Evolutionary conservation across 2,797 vertebrate species (phyloP).

Genomic region (Botia kubotai): DNA sequence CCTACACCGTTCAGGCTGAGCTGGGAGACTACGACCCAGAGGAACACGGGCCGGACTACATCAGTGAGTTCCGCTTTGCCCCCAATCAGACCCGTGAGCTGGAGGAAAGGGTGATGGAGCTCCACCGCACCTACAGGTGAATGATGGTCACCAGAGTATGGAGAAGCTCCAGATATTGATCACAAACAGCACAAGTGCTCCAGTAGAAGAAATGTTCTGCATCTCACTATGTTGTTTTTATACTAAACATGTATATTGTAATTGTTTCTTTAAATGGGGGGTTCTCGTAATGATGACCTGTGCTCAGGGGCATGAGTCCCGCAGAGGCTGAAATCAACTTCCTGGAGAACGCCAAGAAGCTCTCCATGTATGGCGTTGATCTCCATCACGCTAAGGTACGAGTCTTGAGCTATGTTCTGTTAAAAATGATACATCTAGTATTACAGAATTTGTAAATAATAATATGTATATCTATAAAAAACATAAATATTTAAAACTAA

Average conservation of each 20-base stretch:
- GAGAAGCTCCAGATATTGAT: background rate
- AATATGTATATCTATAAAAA: too few relatives aligned
- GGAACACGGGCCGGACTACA: slow-evolving; percentile 90
- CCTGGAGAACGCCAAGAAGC: slow-evolving; percentile 98
- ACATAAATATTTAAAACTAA: too few relatives aligned
- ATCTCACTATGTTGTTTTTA: slow-evolving; percentile 1
- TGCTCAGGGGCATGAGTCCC: slow-evolving; percentile 91
- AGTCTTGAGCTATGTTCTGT: background rate
- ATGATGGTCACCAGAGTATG: background rate
- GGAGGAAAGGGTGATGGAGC: slow-evolving; percentile 96
- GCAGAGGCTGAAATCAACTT: slow-evolving; percentile 98
- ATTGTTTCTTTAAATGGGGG: background rate
- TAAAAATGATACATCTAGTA: too few relatives aligned
- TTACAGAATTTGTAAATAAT: too few relatives aligned
- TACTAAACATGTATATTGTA: background rate
- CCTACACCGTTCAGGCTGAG: slow-evolving; percentile 94
- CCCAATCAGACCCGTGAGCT: slow-evolving; percentile 95
- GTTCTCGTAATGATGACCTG: slow-evolving; percentile 45
- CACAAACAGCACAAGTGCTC: background rate
- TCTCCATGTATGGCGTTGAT: slow-evolving; percentile 98
- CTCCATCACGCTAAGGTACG: slow-evolving; percentile 96
- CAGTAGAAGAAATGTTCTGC: background rate
- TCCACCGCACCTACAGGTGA: slow-evolving; percentile 94
- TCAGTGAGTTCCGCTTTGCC: slow-evolving; percentile 91
- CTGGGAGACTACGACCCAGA: slow-evolving; percentile 91